Conservation (phyloP, 2,888 invertebrate genomes). For the Acronicta psi region DNA sequence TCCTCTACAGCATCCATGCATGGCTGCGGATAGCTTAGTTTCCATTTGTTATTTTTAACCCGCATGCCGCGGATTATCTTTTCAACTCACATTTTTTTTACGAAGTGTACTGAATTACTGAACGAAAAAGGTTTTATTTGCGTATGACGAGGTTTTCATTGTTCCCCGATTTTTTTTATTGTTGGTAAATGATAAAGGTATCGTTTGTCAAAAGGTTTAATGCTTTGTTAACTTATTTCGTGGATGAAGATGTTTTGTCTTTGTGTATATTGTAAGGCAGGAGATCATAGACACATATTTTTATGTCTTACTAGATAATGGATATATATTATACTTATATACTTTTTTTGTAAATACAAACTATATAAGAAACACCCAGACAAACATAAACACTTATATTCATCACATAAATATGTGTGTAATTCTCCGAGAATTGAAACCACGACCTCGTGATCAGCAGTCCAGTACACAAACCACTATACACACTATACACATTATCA, state of each 20-base stretch:
- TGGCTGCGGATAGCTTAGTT: background rate
- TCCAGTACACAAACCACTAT: too few relatives aligned
- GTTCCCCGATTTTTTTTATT: conserved; percentile 4
- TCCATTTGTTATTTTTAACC: conserved; percentile 1
- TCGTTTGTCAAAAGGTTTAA: conserved; percentile 25
- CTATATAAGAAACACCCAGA: too few relatives aligned
- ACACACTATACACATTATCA: too few relatives aligned
- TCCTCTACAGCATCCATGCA: too few relatives aligned
- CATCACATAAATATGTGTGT: too few relatives aligned
- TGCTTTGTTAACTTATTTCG: conserved; percentile 33
- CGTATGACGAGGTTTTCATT: conserved; percentile 5
- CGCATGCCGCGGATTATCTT: background rate
- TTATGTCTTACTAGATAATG: too few relatives aligned
- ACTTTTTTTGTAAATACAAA: too few relatives aligned
- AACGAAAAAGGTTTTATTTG: conserved; percentile 10
- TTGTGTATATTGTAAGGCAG: background rate
- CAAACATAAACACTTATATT: too few relatives aligned
- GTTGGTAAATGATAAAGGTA: background rate
- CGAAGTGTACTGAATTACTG: background rate
- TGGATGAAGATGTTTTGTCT: conserved; percentile 9
- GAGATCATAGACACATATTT: too few relatives aligned
- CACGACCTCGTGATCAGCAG: too few relatives aligned
- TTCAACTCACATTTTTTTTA: background rate
- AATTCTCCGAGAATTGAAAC: too few relatives aligned
- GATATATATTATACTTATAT: too few relatives aligned